Evolutionary conservation across 2,888 invertebrate genomes (phyloP).

Genomic region (Eupithecia tripunctaria): DNA sequence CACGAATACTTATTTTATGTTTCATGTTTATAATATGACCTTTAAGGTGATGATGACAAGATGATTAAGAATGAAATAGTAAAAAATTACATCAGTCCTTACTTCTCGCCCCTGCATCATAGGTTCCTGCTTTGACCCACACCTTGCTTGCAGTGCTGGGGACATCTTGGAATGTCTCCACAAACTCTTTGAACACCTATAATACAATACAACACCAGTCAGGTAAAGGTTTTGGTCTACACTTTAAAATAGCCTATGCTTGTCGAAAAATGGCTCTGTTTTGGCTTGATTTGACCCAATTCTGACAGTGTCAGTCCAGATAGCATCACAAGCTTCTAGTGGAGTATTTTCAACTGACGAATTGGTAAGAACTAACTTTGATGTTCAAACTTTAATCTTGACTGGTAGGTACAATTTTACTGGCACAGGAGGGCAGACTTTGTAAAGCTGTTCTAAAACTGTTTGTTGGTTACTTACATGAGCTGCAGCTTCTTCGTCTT

Average conservation of each 20-base stretch:
- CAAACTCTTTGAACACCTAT: conserved; percentile 97
- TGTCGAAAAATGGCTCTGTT: too few species aligned
- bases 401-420: background rate
- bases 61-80: background rate
- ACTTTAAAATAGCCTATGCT: background rate
- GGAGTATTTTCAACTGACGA: background rate
- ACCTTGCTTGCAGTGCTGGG: conserved; percentile 92
- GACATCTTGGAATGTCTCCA: conserved; percentile 97
- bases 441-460: background rate
- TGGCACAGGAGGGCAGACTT: background rate
- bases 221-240: background rate
- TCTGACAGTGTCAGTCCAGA: too few species aligned
- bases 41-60: background rate
- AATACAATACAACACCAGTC: conserved; percentile 24
- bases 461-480: conserved; percentile 85
- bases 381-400: background rate
- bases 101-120: conserved; percentile 97
- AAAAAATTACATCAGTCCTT: conserved; percentile 61
- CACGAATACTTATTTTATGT: background rate
- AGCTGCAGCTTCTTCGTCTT: conserved; percentile 95
- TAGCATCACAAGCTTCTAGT: background rate
- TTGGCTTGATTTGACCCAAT: too few species aligned
- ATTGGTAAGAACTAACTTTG: background rate
- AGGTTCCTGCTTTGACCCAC: conserved; percentile 99
- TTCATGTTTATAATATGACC: background rate